Conservation (phyloP, 2,888 invertebrate species). For the Calliopum simillimum region DNA sequence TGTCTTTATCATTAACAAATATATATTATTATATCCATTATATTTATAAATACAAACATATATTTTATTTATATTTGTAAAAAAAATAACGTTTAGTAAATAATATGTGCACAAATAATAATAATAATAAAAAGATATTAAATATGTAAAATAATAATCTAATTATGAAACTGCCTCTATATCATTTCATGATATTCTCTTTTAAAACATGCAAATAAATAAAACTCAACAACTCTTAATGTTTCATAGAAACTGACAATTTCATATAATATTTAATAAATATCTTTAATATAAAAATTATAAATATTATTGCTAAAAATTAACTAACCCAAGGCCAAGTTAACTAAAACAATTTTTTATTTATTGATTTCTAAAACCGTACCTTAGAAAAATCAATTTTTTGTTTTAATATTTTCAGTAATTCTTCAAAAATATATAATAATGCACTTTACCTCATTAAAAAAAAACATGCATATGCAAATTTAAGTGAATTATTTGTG, state of each 20-base stretch:
- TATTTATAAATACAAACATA: too few species aligned
- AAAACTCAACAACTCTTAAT: too few species aligned
- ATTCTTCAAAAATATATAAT: constrained; percentile 35
- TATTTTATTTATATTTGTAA: neutral
- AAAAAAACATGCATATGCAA: constrained; percentile 31
- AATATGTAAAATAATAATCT: neutral
- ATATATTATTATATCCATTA: too few species aligned
- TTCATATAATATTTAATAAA: too few species aligned
- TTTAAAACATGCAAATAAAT: too few species aligned
- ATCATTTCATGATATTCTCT: too few species aligned
- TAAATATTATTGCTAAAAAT: constrained; percentile 44
- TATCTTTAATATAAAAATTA: neutral
- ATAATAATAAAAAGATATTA: neutral
- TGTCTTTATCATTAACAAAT: too few species aligned
- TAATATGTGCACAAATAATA: constrained; percentile 11
- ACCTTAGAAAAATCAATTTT: constrained; percentile 21
- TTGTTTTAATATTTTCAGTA: constrained; percentile 43
- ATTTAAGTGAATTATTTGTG: constrained; percentile 29
- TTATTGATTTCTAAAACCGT: constrained; percentile 28
- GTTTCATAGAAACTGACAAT: too few species aligned
- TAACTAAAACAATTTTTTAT: constrained; percentile 61
- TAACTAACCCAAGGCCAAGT: constrained; percentile 69
- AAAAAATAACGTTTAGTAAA: constrained; percentile 26
- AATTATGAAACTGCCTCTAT: neutral
- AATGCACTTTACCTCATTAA: constrained; percentile 35